These are phyloP conservation scores for Cylloceria caligata DNA, from an alignment of 2,888 invertebrate genomes.

Conservation along the genomic window DNA sequence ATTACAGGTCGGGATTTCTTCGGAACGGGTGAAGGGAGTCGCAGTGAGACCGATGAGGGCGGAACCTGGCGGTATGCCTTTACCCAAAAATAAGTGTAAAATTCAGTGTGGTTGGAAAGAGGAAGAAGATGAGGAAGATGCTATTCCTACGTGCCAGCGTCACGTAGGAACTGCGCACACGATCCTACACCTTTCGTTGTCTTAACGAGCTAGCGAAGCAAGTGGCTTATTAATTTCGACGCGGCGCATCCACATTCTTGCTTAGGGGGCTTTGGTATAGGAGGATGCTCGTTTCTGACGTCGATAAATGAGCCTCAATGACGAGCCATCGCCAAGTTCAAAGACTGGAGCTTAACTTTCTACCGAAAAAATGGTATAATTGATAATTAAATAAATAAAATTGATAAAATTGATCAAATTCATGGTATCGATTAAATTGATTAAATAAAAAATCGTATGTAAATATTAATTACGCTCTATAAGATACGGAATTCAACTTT, in stretches of 20 bases:
- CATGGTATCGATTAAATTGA: not conserved
- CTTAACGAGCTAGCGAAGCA: constrained; percentile 27
- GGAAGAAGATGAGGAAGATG: constrained; percentile 9
- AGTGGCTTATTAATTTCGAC: constrained; percentile 35
- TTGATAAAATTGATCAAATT: not conserved
- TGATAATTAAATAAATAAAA: not conserved
- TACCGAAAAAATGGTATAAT: not conserved
- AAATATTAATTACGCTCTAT: no score
- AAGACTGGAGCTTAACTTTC: not conserved
- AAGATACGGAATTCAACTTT: no score
- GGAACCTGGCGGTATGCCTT: constrained; percentile 44
- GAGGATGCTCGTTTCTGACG: not conserved
- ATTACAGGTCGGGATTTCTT: constrained; percentile 70
- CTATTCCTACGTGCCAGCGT: not conserved
- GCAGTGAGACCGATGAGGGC: constrained; percentile 25
- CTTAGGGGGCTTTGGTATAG: constrained; percentile 7
- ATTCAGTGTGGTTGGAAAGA: constrained; percentile 16
- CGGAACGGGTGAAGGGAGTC: constrained; percentile 7
- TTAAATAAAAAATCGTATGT: no score
- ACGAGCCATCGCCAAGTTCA: not conserved
- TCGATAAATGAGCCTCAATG: constrained; percentile 1
- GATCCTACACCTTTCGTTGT: constrained; percentile 17
- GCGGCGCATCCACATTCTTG: constrained; percentile 4
- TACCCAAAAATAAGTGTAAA: constrained; percentile 36
- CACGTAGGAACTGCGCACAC: constrained; percentile 1